Conservation (phyloP, 2,888 invertebrate genomes). For the Stramonita haemastoma region DNA sequence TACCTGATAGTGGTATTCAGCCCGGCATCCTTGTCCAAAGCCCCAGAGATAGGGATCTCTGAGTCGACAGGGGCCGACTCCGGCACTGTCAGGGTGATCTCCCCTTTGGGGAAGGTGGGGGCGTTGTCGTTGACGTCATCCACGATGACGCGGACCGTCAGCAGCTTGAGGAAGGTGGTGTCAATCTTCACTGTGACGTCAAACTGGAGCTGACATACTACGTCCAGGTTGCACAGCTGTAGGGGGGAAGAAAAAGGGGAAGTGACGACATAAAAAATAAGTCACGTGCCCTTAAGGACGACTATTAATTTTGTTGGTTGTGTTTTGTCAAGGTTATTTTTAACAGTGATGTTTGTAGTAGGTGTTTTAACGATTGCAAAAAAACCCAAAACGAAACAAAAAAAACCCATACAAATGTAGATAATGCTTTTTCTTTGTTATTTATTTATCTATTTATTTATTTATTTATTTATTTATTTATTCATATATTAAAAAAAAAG, state of each 20-base stretch:
- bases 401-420: too few species aligned
- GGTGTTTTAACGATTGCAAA: not conserved
- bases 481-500: too few species aligned
- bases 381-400: too few species aligned
- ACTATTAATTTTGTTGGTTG: too few species aligned
- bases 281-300: not conserved
- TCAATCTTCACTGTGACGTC: conserved; percentile 60
- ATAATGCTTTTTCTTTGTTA: too few species aligned
- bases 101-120: conserved; percentile 57
- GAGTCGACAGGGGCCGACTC: conserved; percentile 59
- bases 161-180: conserved; percentile 55
- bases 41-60: conserved; percentile 51
- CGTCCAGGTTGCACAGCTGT: conserved; percentile 41
- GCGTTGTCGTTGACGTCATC: conserved; percentile 66
- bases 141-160: conserved; percentile 59
- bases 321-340: not conserved
- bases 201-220: conserved; percentile 58
- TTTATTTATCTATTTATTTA: too few species aligned
- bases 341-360: not conserved
- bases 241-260: not conserved
- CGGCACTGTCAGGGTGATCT: conserved; percentile 55
- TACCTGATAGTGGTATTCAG: conserved; percentile 39
- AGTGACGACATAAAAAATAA: not conserved
- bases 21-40: conserved; percentile 50
- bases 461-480: too few species aligned